Evolutionary conservation across 2,888 invertebrate species (phyloP).

Genomic region (Penaeus monodon): DNA sequence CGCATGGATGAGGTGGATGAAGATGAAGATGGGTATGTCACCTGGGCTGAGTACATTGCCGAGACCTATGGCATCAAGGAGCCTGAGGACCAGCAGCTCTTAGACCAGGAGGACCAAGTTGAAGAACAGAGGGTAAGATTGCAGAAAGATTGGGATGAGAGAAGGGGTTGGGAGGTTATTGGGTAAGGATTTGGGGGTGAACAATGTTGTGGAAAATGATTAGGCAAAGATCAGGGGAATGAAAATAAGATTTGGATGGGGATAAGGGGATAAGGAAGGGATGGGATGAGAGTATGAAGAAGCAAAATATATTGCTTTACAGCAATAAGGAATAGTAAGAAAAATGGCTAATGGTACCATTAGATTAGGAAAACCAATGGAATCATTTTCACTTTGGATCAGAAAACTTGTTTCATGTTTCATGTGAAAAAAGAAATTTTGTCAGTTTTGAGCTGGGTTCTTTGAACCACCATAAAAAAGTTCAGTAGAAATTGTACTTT

Average conservation of each 20-base stretch:
- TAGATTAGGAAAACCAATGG: too few relatives aligned
- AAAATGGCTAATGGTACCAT: too few relatives aligned
- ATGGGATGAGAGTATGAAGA: background rate
- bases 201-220: too few relatives aligned
- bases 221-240: background rate
- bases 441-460: too few relatives aligned
- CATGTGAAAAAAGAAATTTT: too few relatives aligned
- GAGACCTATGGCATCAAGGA: conserved; percentile 85
- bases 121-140: conserved; percentile 63
- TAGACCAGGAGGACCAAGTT: conserved; percentile 67
- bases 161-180: background rate
- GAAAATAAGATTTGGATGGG: background rate
- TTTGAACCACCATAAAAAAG: too few relatives aligned
- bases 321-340: too few relatives aligned
- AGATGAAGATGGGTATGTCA: conserved; percentile 83
- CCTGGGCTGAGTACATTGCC: conserved; percentile 91
- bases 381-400: too few relatives aligned
- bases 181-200: too few relatives aligned
- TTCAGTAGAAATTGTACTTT: too few relatives aligned
- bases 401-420: too few relatives aligned
- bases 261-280: background rate
- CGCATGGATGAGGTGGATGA: conserved; percentile 87
- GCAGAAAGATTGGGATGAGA: background rate
- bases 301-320: too few relatives aligned
- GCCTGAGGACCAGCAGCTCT: conserved; percentile 68